Evolutionary conservation across 2,888 invertebrate species (phyloP).

Genomic region (Limnephilus auricula): DNA sequence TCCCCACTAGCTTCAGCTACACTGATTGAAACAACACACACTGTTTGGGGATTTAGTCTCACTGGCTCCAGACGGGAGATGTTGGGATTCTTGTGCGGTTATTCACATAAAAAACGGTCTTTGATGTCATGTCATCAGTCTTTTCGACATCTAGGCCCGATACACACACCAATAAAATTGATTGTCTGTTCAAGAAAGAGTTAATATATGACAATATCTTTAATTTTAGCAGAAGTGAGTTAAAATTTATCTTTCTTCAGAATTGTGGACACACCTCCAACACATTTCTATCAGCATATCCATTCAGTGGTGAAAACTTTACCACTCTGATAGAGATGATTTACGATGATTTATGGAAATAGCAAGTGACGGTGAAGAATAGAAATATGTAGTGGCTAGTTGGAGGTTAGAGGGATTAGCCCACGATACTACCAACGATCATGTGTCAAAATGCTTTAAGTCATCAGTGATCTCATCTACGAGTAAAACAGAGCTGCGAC

Average conservation of each 20-base stretch:
- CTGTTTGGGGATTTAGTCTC: no score
- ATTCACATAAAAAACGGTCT: no score
- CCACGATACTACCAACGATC: not conserved
- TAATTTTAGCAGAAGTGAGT: not conserved
- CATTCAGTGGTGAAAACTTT: conserved; percentile 3
- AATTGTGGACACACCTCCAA: no score
- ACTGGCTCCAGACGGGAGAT: no score
- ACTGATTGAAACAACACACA: no score
- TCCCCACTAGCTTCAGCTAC: no score
- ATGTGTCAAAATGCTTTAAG: not conserved
- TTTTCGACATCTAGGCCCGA: no score
- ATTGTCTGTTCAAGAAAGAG: no score
- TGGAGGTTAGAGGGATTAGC: not conserved
- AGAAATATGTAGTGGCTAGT: not conserved
- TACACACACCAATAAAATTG: not conserved
- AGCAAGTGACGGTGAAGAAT: not conserved
- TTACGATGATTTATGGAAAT: not conserved
- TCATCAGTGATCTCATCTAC: not conserved
- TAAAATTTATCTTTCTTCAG: not conserved
- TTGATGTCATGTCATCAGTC: no score
- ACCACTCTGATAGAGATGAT: not conserved
- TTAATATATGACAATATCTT: no score
- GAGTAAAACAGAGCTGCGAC: not conserved
- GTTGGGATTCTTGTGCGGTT: no score
- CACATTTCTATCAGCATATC: not conserved